phyloP scores from a whole-genome alignment of 2,888 invertebrate genomes.

The Agrotis segetum region DNA sequence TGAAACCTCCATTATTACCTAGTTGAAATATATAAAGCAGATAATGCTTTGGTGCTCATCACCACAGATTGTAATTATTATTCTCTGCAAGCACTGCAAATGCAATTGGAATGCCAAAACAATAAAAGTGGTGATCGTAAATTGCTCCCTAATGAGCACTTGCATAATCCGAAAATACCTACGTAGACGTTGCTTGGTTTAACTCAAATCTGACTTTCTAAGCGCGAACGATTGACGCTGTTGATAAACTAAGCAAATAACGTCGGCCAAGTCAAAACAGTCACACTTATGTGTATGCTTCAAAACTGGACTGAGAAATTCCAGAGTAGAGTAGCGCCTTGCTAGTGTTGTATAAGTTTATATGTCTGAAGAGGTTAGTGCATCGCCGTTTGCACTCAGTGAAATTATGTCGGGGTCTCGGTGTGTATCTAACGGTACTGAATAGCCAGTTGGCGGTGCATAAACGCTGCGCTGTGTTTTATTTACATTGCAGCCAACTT shows the following conservation, averaged over 20 bases:
- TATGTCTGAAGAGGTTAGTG: conserved; percentile 67
- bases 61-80: neutral
- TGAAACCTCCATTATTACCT: too few species aligned
- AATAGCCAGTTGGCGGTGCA: conserved; percentile 79
- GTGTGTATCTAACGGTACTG: conserved; percentile 82
- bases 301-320: conserved; percentile 52
- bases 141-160: conserved; percentile 49
- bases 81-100: conserved; percentile 19
- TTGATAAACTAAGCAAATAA: conserved; percentile 55
- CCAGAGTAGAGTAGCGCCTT: conserved; percentile 40
- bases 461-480: conserved; percentile 76
- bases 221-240: conserved; percentile 46
- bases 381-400: conserved; percentile 76
- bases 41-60: neutral
- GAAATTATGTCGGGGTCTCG: conserved; percentile 78
- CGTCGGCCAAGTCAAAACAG: conserved; percentile 50
- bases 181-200: conserved; percentile 24
- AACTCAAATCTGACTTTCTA: conserved; percentile 56
- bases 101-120: conserved; percentile 35
- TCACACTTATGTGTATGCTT: conserved; percentile 40
- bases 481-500: conserved; percentile 79
- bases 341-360: conserved; percentile 57
- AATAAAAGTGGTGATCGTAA: conserved; percentile 40
- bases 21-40: neutral
- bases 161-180: conserved; percentile 58